Percentiles rank a stretch among this genome's conserved stretches.
Conservation (phyloP, 2,113 vertebrate species). For the Shinisaurus crocodilurus region DNA sequence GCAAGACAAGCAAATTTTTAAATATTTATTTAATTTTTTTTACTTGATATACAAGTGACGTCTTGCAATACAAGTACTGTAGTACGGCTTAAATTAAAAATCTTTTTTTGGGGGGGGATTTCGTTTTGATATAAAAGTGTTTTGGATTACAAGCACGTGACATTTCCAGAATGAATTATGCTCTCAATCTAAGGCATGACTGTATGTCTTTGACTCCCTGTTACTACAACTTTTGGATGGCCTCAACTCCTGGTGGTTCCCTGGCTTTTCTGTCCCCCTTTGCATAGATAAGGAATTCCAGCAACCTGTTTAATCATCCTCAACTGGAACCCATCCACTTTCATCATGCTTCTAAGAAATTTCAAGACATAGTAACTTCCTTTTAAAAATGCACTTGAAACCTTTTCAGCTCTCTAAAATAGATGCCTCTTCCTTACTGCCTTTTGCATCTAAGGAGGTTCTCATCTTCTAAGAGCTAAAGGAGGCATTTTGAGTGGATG, state of each 20-base stretch:
- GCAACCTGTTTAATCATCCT: neutral
- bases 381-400: neutral
- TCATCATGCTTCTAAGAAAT: neutral
- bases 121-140: too few species aligned
- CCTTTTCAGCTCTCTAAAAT: conserved; percentile 18
- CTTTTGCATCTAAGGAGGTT: conserved; percentile 37
- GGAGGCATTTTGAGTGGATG: conserved; percentile 23
- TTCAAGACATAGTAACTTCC: neutral
- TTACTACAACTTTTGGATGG: neutral
- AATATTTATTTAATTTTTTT: too few species aligned
- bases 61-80: too few species aligned
- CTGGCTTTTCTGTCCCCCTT: neutral
- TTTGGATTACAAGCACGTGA: too few species aligned
- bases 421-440: conserved; percentile 12
- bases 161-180: too few species aligned
- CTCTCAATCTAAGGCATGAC: too few species aligned
- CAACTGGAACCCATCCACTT: neutral
- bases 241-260: neutral
- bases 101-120: too few species aligned
- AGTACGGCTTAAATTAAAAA: too few species aligned
- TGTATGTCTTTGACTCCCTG: neutral
- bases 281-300: neutral
- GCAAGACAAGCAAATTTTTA: too few species aligned
- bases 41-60: too few species aligned
- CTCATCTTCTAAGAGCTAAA: conserved; percentile 52